phyloP scores from a whole-genome alignment of 2,113 vertebrate species.

The Corvus hawaiiensis region DNA sequence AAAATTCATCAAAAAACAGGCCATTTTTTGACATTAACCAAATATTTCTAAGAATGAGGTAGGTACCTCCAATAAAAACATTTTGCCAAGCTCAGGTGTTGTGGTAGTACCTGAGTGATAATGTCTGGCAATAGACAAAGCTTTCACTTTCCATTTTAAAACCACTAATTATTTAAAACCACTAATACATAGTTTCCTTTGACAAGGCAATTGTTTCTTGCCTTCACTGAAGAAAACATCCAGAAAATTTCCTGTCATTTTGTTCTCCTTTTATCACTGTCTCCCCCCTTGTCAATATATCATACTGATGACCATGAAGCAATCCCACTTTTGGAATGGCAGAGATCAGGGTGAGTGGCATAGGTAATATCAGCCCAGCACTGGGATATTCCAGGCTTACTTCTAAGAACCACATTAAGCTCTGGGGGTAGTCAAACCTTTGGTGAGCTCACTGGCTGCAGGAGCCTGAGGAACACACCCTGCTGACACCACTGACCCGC shows the following conservation, averaged over 20 bases:
- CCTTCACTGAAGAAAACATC: background rate
- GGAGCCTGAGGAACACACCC: background rate
- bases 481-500: background rate
- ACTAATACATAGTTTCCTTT: background rate
- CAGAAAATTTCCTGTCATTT: background rate
- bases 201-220: background rate
- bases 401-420: background rate
- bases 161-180: background rate
- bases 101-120: background rate
- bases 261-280: background rate
- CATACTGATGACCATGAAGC: background rate
- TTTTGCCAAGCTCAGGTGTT: background rate
- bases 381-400: background rate
- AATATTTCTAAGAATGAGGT: background rate
- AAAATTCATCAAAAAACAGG: background rate
- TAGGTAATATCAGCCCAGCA: background rate
- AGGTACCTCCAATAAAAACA: background rate
- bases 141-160: background rate
- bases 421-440: background rate
- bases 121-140: background rate
- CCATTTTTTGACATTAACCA: background rate
- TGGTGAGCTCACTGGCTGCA: background rate
- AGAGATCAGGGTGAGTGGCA: background rate
- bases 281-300: background rate
- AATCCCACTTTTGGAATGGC: background rate